phyloP scores from a whole-genome alignment of 2,113 vertebrate species.

The Sinocyclocheilus grahami region DNA sequence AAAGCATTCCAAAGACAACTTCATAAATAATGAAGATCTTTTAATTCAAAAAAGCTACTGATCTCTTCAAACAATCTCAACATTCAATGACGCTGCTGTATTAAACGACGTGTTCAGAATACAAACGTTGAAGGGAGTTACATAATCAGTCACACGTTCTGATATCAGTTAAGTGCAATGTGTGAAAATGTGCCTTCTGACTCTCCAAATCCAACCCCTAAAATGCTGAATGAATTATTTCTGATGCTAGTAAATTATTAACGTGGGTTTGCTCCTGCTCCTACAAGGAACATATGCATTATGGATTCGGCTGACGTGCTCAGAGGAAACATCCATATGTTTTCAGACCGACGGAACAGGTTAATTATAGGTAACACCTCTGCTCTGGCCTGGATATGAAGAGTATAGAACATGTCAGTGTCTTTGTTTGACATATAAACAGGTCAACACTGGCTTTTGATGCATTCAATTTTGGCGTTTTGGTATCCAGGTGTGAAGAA shows the following conservation, averaged over 20 bases:
- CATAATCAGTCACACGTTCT: constrained; percentile 23
- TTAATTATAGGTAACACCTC: constrained; percentile 22
- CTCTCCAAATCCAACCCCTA: constrained; percentile 39
- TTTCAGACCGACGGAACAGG: not conserved
- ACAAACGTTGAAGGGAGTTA: constrained; percentile 5
- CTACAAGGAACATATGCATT: constrained; percentile 36
- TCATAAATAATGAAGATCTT: constrained; percentile 23
- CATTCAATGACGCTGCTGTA: not conserved
- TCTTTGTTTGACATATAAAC: not conserved
- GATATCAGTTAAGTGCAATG: constrained; percentile 28
- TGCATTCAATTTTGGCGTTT: not conserved
- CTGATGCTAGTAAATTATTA: constrained; percentile 37
- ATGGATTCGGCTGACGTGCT: constrained; percentile 24
- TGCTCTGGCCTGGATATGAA: not conserved
- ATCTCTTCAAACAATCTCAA: constrained; percentile 25
- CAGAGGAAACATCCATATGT: constrained; percentile 32
- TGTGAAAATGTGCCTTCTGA: constrained; percentile 40
- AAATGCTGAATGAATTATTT: constrained; percentile 44
- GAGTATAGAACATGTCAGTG: not conserved
- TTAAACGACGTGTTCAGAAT: not conserved
- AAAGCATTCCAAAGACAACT: constrained; percentile 26
- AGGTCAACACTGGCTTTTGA: not conserved
- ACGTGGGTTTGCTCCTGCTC: constrained; percentile 14
- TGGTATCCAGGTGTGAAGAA: not conserved
- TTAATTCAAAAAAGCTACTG: constrained; percentile 2